These are phyloP conservation scores for Anas capensis DNA, from an alignment of 2,797 vertebrate genomes.

Conservation along the genomic window DNA sequence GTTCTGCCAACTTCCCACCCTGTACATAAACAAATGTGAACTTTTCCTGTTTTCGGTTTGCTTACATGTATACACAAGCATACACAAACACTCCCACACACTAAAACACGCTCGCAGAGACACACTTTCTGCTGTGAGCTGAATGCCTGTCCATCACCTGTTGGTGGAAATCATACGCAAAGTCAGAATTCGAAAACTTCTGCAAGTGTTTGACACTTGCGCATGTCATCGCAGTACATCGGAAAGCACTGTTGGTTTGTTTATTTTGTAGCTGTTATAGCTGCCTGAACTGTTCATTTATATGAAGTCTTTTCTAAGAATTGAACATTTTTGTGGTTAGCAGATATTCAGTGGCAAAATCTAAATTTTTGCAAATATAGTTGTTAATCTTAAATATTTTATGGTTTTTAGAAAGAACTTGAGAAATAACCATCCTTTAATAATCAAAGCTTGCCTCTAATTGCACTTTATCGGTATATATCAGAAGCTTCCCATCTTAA, in stretches of 20 bases:
- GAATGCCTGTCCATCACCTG: neutral
- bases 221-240: fast-evolving
- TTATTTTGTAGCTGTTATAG: neutral
- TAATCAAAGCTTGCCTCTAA: constrained; percentile 13
- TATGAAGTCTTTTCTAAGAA: neutral
- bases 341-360: constrained; percentile 33
- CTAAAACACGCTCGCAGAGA: neutral
- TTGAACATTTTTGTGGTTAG: constrained; percentile 25
- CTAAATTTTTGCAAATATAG: constrained; percentile 39
- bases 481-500: neutral
- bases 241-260: neutral
- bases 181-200: neutral
- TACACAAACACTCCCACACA: neutral
- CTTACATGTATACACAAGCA: neutral
- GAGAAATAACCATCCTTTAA: constrained; percentile 8
- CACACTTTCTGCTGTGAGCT: neutral
- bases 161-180: neutral
- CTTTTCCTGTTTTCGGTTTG: neutral
- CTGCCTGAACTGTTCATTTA: neutral
- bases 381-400: constrained; percentile 44
- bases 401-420: constrained; percentile 20
- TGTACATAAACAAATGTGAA: neutral
- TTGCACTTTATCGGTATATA: constrained; percentile 1
- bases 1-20: neutral
- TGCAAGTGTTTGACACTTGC: neutral